Base-by-base conservation (phyloP, 2,797 vertebrate genomes). In the Acanthopagrus latus region DNA sequence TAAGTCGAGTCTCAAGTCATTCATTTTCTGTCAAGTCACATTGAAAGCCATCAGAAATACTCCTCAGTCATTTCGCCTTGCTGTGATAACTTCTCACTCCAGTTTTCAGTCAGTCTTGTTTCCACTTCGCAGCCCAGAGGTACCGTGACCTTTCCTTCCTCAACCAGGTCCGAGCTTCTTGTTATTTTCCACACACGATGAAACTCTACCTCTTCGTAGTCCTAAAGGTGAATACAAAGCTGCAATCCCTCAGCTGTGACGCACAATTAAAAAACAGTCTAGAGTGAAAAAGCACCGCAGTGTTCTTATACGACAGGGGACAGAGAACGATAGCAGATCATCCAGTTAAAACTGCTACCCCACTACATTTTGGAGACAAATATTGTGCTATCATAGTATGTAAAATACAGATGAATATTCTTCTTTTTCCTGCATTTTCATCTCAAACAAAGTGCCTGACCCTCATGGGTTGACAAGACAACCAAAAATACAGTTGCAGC, bases 121-220 rank as follows among this genome's bases (percentile, higher is more conserved):
- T 69, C 59, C 29, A 48, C 66, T 38, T 54, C 52, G 71, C 60
- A 51, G 54, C 54, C 10, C n/a, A 47, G 62, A 44, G 47, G 55
- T 54, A 20, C 27, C 27, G 20, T 58, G 62, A 62, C 62, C 17
- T 71, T 71, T 18, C 7, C 44, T 13, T 51, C 25, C 43, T 73
- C 2, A 50, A 0, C 46, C 48, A 50, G 23, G 71, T 66, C n/a
- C 14, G 16, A 68, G 63, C 16, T 50, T 78, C 38, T 48, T 5
- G 4, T 25, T 1, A 27, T 62, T 75, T 47, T 23, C 56, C 63
- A 65, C 44, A 43, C 41, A 8, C 38, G 46, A 27, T 29, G 11
- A 67, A 69, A 54, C 13, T 14, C 0, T 5, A 29, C 16, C 21
- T 74, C 12, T 58, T 51, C 17, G 14, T 33, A 29, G 54, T 64